Base-by-base conservation (phyloP, 2,797 vertebrate species). In the Erethizon dorsatum region DNA sequence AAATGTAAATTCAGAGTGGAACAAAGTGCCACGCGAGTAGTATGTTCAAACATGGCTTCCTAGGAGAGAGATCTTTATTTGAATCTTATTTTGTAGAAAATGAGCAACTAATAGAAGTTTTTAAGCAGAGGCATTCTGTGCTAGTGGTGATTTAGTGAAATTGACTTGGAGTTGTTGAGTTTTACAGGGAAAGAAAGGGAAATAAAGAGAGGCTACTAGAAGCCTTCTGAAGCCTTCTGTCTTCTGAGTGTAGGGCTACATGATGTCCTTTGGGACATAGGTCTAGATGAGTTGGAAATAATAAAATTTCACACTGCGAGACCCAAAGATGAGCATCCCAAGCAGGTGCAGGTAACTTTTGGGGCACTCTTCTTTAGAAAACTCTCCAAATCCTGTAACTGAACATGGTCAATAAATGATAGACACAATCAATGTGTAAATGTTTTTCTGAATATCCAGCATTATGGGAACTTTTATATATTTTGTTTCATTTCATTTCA, bases 401-500 rank as follows among this genome's bases (percentile, higher is more conserved):
- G 5, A 12, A 26, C 0, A 0, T 93, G 15, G 7, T 5, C 1
- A 47, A 63, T 14, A 2, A 75, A 80, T 45, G 5, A 11, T 52
- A 7, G 9, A 83, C 31, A 3, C 26, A 65, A 85, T 22, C 11
- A 77, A 5, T 59, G 6, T 31, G 3, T 54, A 2, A 2, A 17
- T 41, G 17, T 65, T 4, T 50, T 6, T 6, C n/a, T 77, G 71
- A 77, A 20, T 47, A 61, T 15, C 18, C 7, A 75, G 47, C 37
- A 80, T 20, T 2, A 28, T 24, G 13, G 37, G 14, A 17, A 13
- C 2, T 45, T 92, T 63, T 7, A 9, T 77, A 2, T 31, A 84
- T 80, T 94, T 79, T 37, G 47, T 85, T 94, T 47, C 52, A 85
- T 92, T 95, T 88, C 2, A 10, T 24, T 89, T 80, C 4, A 11